Evolutionary conservation across 2,888 invertebrate species (phyloP).

Genomic region (Sinelater perroti): DNA sequence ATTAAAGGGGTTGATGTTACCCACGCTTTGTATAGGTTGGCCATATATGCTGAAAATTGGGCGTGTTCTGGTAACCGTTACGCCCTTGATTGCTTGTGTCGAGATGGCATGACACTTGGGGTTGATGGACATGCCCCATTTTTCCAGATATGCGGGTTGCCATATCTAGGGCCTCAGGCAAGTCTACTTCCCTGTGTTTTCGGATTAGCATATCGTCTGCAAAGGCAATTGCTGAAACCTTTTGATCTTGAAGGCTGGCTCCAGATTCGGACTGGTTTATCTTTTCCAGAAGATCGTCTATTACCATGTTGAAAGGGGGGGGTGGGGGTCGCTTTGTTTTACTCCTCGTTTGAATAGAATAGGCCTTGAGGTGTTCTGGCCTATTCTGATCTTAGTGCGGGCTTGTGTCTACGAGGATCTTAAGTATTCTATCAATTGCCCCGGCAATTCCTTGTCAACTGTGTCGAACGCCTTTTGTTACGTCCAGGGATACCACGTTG

Average conservation of each 20-base stretch:
- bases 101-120: constrained; percentile 31
- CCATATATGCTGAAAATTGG: constrained; percentile 13
- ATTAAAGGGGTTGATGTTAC: constrained; percentile 15
- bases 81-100: constrained; percentile 18
- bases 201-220: constrained; percentile 56
- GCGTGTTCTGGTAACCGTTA: constrained; percentile 18
- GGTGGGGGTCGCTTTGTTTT: constrained; percentile 56
- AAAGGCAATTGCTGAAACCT: constrained; percentile 52
- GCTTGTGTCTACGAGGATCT: too few species aligned
- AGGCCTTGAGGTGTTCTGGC: constrained; percentile 17
- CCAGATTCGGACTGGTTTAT: constrained; percentile 17
- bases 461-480: constrained; percentile 59
- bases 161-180: constrained; percentile 44
- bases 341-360: constrained; percentile 50
- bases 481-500: constrained; percentile 55
- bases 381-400: constrained; percentile 42
- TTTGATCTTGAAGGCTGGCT: neutral
- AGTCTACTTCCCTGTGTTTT: constrained; percentile 47
- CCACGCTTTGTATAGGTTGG: neutral
- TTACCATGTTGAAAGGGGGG: constrained; percentile 44
- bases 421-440: constrained; percentile 42
- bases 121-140: constrained; percentile 43
- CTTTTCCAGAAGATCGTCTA: constrained; percentile 44
- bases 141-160: constrained; percentile 32
- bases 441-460: constrained; percentile 46